Evolutionary conservation across 2,888 invertebrate species (phyloP).

Genomic region (Drosophila emarginata): DNA sequence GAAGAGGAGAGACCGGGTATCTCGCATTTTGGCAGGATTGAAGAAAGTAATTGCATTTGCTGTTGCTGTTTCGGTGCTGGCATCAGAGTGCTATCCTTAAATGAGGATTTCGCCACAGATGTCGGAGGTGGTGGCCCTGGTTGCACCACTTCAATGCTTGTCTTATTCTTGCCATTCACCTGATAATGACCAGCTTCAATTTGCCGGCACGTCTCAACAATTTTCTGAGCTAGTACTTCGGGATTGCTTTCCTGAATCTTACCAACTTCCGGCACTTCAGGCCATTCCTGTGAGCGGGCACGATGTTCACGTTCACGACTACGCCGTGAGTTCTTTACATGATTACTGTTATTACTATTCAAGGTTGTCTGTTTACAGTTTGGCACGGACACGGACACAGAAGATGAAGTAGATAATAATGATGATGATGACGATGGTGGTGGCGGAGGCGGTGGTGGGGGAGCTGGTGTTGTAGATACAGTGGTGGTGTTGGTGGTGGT

Average conservation of each 20-base stretch:
- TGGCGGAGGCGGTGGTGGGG: conserved; percentile 15
- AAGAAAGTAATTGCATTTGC: conserved; percentile 37
- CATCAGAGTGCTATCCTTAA: conserved; percentile 81
- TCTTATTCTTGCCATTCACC: conserved; percentile 35
- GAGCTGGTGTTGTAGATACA: conserved; percentile 13
- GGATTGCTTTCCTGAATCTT: conserved; percentile 97
- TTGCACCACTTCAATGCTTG: neutral
- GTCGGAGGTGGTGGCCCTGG: neutral
- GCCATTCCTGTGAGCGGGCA: conserved; percentile 94
- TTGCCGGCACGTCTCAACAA: conserved; percentile 93
- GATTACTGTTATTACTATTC: conserved; percentile 29
- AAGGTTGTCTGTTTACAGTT: conserved; percentile 23
- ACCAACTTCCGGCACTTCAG: conserved; percentile 93
- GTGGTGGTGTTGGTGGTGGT: conserved; percentile 41
- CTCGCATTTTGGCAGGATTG: conserved; percentile 76
- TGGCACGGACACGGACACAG: conserved; percentile 30
- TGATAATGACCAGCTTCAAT: conserved; percentile 88
- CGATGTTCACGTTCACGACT: conserved; percentile 89
- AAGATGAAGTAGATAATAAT: conserved; percentile 36
- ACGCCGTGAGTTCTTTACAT: conserved; percentile 84
- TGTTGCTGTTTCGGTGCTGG: conserved; percentile 79
- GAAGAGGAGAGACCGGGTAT: conserved; percentile 54
- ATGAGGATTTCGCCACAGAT: conserved; percentile 40
- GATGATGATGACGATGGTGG: conserved; percentile 39
- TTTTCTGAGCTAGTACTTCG: conserved; percentile 94